These are phyloP conservation scores for Sitodiplosis mosellana DNA, from an alignment of 1,140 invertebrate species.

Conservation along the genomic window DNA sequence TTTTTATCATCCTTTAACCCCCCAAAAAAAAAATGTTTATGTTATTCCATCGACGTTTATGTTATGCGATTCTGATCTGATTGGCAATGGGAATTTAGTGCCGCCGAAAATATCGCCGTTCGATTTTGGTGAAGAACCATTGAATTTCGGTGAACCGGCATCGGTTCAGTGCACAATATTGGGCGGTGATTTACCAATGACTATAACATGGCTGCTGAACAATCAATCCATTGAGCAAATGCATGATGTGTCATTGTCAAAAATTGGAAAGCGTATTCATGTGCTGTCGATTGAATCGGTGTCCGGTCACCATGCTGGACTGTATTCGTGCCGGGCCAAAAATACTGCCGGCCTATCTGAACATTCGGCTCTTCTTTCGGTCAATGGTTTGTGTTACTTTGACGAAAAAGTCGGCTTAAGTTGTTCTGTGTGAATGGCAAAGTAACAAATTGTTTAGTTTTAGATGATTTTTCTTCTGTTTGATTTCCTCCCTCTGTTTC, in stretches of 20 bases:
- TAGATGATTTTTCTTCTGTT: background rate
- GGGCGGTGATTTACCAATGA: constrained; percentile 46
- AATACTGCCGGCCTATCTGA: constrained; percentile 50
- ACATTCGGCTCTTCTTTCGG: constrained; percentile 45
- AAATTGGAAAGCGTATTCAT: constrained; percentile 57
- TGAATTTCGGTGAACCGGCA: constrained; percentile 49
- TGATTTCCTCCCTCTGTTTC: too few species aligned
- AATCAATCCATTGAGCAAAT: constrained; percentile 39
- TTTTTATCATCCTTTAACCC: background rate
- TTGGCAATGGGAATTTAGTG: constrained; percentile 18
- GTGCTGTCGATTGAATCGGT: constrained; percentile 57
- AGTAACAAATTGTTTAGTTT: background rate
- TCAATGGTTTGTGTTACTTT: constrained; percentile 42
- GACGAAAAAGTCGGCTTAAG: constrained; percentile 2
- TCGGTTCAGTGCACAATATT: constrained; percentile 47
- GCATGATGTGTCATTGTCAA: constrained; percentile 45
- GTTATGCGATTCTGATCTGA: too few species aligned
- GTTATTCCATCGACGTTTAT: too few species aligned
- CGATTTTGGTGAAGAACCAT: constrained; percentile 42
- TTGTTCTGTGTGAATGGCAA: background rate
- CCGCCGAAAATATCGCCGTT: constrained; percentile 46
- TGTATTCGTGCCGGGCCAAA: constrained; percentile 57
- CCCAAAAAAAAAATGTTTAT: too few species aligned
- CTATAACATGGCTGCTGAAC: constrained; percentile 46
- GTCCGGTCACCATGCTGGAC: constrained; percentile 48